phyloP scores from a whole-genome alignment of 2,113 vertebrate genomes.

The Malaclemys terrapin region DNA sequence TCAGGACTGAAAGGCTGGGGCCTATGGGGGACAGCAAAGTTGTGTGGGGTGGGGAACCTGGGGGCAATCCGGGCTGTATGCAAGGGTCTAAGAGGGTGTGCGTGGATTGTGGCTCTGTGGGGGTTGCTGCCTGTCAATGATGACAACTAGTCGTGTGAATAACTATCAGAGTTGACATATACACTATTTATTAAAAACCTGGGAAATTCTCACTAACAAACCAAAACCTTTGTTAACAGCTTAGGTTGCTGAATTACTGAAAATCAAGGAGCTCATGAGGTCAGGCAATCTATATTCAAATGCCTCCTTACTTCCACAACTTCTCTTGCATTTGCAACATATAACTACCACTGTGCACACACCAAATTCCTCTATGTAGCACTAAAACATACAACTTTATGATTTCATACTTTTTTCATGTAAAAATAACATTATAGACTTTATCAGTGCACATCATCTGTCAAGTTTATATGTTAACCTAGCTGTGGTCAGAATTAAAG shows the following conservation, averaged over 20 bases:
- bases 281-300: neutral
- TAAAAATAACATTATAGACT: fast-evolving
- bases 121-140: neutral
- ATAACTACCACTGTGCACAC: neutral
- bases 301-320: neutral
- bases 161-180: neutral
- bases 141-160: neutral
- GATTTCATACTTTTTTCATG: neutral
- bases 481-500: neutral
- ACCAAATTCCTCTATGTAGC: neutral
- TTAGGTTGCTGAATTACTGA: neutral
- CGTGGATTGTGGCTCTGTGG: neutral
- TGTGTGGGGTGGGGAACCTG: neutral
- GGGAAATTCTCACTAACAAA: neutral
- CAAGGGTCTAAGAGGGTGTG: neutral
- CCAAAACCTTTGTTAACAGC: neutral
- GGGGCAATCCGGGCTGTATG: neutral
- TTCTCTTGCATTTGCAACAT: neutral
- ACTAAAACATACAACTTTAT: neutral
- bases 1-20: neutral
- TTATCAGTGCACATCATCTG: neutral
- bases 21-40: neutral
- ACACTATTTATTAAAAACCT: neutral
- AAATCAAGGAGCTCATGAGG: neutral
- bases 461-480: neutral